Base-by-base conservation (phyloP, 1,140 invertebrate species). In the Heliconius hermathena region DNA sequence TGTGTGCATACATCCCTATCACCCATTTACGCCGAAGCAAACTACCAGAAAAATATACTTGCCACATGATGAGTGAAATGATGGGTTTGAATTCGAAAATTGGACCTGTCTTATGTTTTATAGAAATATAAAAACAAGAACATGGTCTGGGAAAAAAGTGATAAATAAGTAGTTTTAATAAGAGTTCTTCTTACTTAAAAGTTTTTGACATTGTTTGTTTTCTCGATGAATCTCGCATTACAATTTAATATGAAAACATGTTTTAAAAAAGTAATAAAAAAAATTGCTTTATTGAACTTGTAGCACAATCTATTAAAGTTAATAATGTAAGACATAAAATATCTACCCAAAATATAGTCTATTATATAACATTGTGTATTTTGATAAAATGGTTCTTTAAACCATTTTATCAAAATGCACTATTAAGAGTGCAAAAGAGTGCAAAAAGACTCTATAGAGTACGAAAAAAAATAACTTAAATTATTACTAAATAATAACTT, bases 1-100 rank as follows among this genome's bases (percentile, higher is more conserved):
- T 0, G 89, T 91, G 26, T 93, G 89, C 73, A 81, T 90, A 41
- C 93, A 94, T 83, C 93, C 93, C 0, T 93, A 93, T 74, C 93
- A 94, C 76, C 93, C 92, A 8, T 94, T 87, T 74, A 93, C 91
- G n/a, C 93, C 93, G 3, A 85, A 87, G 20, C 89, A 91, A 81
- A 91, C 90, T 1, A 89, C 91, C 20, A 90, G 93, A 73, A 94
- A 93, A 85, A 89, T 94, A 22, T 84, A 89, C 71, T 71, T 89
- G 36, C 78, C 80, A 22, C 41, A 81, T 22, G 88, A 91, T 26
- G 57, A 60, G 1, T n/a, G 13, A 20, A 52, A 18, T 18, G 4
- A 29, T 66, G 4, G 11, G 11, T 66, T 66, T 4, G 26, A 66
- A 29, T 66, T 13, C 26, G 26, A 66, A 66, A 11, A 66, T 66